Percentiles rank a stretch among this genome's conserved stretches.
These are phyloP conservation scores for Ctenoplectra terminalis DNA, from an alignment of 1,140 invertebrate genomes.

Conservation along the genomic window DNA sequence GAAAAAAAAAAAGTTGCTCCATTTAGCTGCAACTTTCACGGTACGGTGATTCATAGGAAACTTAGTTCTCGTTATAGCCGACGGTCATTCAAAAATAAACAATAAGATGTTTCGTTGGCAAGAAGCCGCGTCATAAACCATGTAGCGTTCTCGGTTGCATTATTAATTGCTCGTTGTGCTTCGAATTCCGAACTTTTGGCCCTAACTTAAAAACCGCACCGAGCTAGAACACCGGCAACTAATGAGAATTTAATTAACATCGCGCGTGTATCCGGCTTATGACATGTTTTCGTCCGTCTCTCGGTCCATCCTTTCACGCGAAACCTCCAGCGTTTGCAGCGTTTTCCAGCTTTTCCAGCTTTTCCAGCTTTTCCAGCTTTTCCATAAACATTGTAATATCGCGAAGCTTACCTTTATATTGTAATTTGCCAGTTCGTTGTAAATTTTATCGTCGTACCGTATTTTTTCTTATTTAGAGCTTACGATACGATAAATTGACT, in stretches of 20 bases:
- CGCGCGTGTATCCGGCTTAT: not conserved
- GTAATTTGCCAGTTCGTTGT: conserved; percentile 24
- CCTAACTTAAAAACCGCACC: conserved; percentile 24
- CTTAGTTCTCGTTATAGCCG: conserved; percentile 19
- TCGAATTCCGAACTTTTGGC: conserved; percentile 1
- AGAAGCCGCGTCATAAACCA: conserved; percentile 8
- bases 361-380: too few relatives aligned
- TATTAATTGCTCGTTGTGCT: conserved; percentile 28
- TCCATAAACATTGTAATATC: conserved; percentile 24
- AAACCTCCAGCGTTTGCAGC: not conserved
- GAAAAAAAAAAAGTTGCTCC: not conserved
- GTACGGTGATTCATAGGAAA: conserved; percentile 25
- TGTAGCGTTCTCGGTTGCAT: not conserved
- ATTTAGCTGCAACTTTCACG: conserved; percentile 29
- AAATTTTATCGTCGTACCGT: conserved; percentile 1
- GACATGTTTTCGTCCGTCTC: not conserved
- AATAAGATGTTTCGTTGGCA: conserved; percentile 17
- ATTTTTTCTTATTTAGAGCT: too few relatives aligned
- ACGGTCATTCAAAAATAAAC: conserved; percentile 30
- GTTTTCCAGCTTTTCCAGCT: too few relatives aligned
- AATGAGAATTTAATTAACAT: conserved; percentile 63
- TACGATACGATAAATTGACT: too few relatives aligned
- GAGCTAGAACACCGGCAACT: not conserved
- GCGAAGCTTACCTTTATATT: not conserved
- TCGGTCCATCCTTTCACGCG: not conserved